These are phyloP conservation scores for Hyla sarda DNA, from an alignment of 2,113 vertebrate genomes.

Conservation along the genomic window DNA sequence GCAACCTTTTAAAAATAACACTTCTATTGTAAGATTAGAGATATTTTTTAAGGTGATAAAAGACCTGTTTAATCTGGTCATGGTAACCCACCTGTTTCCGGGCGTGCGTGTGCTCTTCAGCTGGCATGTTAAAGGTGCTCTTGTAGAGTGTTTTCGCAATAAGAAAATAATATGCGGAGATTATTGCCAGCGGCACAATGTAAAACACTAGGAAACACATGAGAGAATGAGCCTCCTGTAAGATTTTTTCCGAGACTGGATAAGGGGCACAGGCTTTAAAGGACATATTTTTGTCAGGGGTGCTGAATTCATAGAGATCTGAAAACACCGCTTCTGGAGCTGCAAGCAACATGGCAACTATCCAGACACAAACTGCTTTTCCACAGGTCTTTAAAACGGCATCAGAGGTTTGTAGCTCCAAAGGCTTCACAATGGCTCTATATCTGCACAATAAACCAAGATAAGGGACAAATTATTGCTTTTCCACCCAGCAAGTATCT, in stretches of 20 bases:
- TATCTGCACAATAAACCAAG: slow-evolving; percentile 68
- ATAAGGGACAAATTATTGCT: background rate
- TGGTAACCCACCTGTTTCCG: slow-evolving; percentile 76
- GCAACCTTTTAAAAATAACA: too few relatives aligned
- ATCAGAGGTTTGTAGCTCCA: slow-evolving; percentile 77
- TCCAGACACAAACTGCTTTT: slow-evolving; percentile 78
- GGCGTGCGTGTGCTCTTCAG: slow-evolving; percentile 76
- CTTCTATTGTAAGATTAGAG: too few relatives aligned
- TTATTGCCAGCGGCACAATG: slow-evolving; percentile 76
- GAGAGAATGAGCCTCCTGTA: slow-evolving; percentile 79
- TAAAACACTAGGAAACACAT: slow-evolving; percentile 81
- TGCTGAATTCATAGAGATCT: slow-evolving; percentile 75
- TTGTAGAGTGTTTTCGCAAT: slow-evolving; percentile 79
- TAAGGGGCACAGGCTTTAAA: slow-evolving; percentile 77
- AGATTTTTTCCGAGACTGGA: slow-evolving; percentile 74
- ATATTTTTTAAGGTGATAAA: too few relatives aligned
- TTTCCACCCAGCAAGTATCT: background rate
- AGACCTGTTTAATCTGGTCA: background rate
- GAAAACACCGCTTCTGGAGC: slow-evolving; percentile 80
- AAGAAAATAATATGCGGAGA: slow-evolving; percentile 81
- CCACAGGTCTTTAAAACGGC: slow-evolving; percentile 76
- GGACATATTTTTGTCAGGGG: slow-evolving; percentile 72
- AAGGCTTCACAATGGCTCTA: slow-evolving; percentile 78
- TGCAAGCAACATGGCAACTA: slow-evolving; percentile 76
- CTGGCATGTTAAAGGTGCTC: slow-evolving; percentile 79